These are phyloP conservation scores for Diadema setosum DNA, from an alignment of 35 echinoderm and acorn worm species.

Conservation along the genomic window DNA sequence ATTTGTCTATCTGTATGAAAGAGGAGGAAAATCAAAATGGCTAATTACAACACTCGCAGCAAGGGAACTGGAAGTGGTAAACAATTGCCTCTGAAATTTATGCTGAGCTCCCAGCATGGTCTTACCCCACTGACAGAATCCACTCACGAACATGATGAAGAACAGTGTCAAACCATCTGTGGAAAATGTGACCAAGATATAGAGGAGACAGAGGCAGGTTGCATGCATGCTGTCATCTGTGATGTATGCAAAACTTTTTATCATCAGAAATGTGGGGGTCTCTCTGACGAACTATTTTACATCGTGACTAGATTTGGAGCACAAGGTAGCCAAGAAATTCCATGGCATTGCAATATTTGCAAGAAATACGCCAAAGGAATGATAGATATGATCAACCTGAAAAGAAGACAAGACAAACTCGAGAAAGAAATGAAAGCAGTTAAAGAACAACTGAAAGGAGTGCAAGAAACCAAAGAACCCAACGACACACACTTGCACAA, in stretches of 20 bases:
- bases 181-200: constrained; percentile 10
- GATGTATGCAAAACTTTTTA: not conserved
- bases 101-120: not conserved
- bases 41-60: not conserved
- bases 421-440: not conserved
- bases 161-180: not conserved
- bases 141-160: not conserved
- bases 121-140: not conserved
- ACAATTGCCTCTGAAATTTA: not conserved
- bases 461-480: not conserved
- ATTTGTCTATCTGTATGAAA: not conserved
- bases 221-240: not conserved
- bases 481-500: not conserved
- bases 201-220: not conserved
- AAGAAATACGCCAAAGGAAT: not conserved
- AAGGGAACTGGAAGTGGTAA: not conserved
- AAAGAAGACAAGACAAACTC: not conserved
- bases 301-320: not conserved
- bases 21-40: not conserved
- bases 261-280: not conserved
- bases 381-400: not conserved
- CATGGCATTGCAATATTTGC: constrained; percentile 24
- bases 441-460: not conserved
- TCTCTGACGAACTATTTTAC: not conserved
- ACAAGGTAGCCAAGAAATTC: constrained; percentile 1